These are phyloP conservation scores for Phycodurus eques DNA, from an alignment of 2,113 vertebrate species.

Conservation along the genomic window DNA sequence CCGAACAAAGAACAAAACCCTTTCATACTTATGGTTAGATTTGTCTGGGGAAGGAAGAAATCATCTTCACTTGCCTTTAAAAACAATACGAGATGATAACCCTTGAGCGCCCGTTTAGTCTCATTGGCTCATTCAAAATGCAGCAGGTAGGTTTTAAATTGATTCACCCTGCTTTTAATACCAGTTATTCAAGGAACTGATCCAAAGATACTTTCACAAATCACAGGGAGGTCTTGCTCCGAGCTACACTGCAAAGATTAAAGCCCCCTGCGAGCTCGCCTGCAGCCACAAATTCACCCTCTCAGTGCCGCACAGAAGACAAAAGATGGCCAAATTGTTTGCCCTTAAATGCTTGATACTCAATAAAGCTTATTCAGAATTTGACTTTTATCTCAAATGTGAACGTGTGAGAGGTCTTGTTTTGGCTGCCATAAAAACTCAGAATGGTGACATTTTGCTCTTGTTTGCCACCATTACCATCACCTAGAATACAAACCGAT, in stretches of 20 bases:
- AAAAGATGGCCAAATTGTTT: constrained; percentile 21
- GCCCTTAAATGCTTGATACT: constrained; percentile 1
- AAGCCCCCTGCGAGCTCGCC: constrained; percentile 36
- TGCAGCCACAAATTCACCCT: constrained; percentile 33
- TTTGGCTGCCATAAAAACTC: background rate
- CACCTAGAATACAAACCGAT: background rate
- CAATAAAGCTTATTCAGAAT: background rate
- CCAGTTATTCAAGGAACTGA: constrained; percentile 34
- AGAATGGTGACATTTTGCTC: background rate
- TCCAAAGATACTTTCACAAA: constrained; percentile 41
- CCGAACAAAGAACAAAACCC: background rate
- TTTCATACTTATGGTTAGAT: background rate
- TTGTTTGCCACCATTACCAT: background rate
- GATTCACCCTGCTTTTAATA: constrained; percentile 26
- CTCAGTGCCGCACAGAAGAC: constrained; percentile 20
- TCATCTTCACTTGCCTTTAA: background rate
- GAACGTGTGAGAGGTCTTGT: background rate
- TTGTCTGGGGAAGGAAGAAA: background rate
- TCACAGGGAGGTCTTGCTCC: constrained; percentile 30
- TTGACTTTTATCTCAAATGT: background rate
- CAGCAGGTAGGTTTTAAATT: constrained; percentile 36
- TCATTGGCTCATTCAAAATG: constrained; percentile 42
- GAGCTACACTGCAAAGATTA: constrained; percentile 39
- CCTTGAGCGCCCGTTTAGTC: constrained; percentile 1
- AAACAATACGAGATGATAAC: background rate